These are phyloP conservation scores for Gobio gobio DNA, from an alignment of 2,113 vertebrate species.

Conservation along the genomic window DNA sequence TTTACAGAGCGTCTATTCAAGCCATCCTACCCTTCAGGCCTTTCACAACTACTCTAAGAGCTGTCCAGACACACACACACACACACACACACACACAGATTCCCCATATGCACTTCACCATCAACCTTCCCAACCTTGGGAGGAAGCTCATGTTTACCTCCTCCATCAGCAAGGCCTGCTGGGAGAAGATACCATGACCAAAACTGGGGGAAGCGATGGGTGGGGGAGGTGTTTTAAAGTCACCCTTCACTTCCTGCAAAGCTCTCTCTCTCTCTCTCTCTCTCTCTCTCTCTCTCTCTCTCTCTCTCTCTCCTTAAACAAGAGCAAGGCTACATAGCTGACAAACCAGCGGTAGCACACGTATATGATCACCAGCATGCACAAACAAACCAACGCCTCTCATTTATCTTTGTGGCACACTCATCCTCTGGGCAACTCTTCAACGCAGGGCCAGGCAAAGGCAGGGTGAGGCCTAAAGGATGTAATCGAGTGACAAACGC, in stretches of 20 bases:
- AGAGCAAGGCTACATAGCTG: conserved; percentile 33
- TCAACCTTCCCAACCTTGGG: conserved; percentile 27
- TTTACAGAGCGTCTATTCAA: neutral
- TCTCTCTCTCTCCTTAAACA: conserved; percentile 24
- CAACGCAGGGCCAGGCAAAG: neutral
- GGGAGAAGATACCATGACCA: conserved; percentile 57
- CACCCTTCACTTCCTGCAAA: conserved; percentile 48
- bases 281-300: conserved; percentile 1
- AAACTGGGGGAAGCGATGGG: conserved; percentile 1
- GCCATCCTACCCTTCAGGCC: neutral
- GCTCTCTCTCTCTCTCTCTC: neutral
- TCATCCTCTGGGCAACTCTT: conserved; percentile 31
- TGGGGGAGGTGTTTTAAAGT: conserved; percentile 47
- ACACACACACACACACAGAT: neutral
- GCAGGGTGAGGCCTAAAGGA: conserved; percentile 36
- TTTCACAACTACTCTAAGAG: neutral
- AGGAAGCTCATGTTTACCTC: conserved; percentile 58
- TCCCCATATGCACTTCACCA: conserved; percentile 15
- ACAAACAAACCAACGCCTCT: conserved; percentile 34
- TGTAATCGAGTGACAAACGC: neutral
- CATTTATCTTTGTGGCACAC: conserved; percentile 52
- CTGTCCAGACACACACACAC: neutral
- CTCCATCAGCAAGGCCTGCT: conserved; percentile 54
- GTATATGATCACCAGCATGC: conserved; percentile 20
- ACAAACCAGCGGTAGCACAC: conserved; percentile 17